Evolutionary conservation across 2,888 invertebrate species (phyloP), one percentile per base, ranked within the genome.

Genomic region (Diplolepis rosae): DNA sequence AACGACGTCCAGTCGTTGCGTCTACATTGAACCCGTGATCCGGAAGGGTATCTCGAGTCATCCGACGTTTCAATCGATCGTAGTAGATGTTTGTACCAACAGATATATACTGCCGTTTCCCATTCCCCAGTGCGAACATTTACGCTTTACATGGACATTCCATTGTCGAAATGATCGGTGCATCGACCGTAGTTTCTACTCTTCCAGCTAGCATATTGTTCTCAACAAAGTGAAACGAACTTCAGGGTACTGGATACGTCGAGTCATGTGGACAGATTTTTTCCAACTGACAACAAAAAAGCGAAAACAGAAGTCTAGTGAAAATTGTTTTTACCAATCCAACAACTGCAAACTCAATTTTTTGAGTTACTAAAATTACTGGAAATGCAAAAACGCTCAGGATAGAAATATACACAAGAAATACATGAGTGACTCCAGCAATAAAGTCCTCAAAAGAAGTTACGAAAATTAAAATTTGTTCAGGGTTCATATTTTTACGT

Each of bases 141-240:
- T 61, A 61, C 61, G 61, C 61, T 61, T 61, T 61, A 61, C 61
- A 61, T 61, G 39, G 61, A 61, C 61, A 61, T 61, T 61, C 39
- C 61, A 61, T 61, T 61, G 61, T 61, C 39, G 61, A 13, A 24
- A 24, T 39, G 61, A 42, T 61, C 39, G 61, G 39, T 61, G 61
- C 61, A 61, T 61, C 61, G 24, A 61, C 22, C 39, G 39, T 27
- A n/a, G 24, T 22, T 13, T 32, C 39, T 30, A 3, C 24, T 22
- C 22, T 15, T n/a, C 15, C 39, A 24, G 4, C 7, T 61, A 15
- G 7, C 39, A 61, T 61, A 61, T 61, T 61, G 61, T 61, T 61
- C 61, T 24, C 61, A 35, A 61, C 39, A 39, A 61, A 61, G 39
- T 61, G 61, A 42, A 61, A 39, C 61, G 61, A 27, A 61, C 61